Base-by-base conservation (phyloP, 2,888 invertebrate species). In the Metalampra italica region DNA sequence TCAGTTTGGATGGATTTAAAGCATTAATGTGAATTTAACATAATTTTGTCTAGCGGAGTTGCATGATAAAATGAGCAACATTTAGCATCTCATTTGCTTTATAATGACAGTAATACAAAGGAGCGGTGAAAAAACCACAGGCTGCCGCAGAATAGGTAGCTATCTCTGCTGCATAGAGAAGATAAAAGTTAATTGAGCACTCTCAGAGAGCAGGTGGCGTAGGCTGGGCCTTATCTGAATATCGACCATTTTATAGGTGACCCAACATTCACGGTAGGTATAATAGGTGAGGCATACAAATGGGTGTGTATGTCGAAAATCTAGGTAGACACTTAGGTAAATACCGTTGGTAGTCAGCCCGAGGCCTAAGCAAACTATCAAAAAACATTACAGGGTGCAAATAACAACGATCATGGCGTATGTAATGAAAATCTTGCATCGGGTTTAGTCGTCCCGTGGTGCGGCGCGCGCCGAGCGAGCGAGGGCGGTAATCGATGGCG, bases 401-500 rank as follows among this genome's bases (percentile, higher is more conserved):
- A 89, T 86, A 87, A 83, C 81, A 82, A 84, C 82, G 83, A 86
- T 87, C 81, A 86, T 82, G 80, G 86, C 75, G 84, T 84, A 84
- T 82, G 82, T 87, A 88, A 88, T 89, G 87, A 86, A 76, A 87
- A 80, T 87, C 80, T 85, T 84, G 85, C 82, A 85, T 82, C 79
- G 84, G 85, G 77, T 79, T 80, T 77, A 78, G 76, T 72, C 68
- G 77, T 73, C 68, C 66, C 65, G 74, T 70, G 73, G 72, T 71
- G 53, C 65, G 66, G 68, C 64, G 79, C 80, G 82, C 81, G 82
- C 80, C 75, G 81, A 66, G 75, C 69, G 81, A 65, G 75, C 69
- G 82, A 83, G 91, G 86, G 78, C 75, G 79, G 80, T 77, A 82
- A 82, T 82, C 82, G 91, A 91, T 91, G 91, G 82, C 86, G 86